A percentile compares a stretch with the other conserved stretches of the same genome.
Evolutionary conservation across 2,888 invertebrate genomes (phyloP).

Genomic region (Cheilosia variabilis): DNA sequence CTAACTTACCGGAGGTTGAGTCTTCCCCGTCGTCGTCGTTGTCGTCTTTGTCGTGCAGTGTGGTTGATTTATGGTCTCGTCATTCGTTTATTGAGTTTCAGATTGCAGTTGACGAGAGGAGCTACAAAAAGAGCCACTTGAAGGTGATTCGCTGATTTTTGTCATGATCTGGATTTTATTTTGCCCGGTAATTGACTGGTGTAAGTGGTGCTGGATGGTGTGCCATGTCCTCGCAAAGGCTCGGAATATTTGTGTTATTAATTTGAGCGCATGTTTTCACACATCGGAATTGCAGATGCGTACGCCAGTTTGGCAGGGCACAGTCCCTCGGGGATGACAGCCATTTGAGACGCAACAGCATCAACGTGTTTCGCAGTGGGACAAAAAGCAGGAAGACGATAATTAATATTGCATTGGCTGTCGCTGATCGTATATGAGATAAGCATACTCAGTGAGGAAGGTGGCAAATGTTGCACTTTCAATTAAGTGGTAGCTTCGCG

Average conservation of each 20-base stretch:
- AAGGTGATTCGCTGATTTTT: slow-evolving; percentile 63
- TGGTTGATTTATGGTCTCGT: slow-evolving; percentile 70
- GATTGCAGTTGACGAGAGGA: slow-evolving; percentile 14
- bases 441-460: slow-evolving; percentile 58
- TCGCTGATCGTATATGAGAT: slow-evolving; percentile 53
- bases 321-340: slow-evolving; percentile 47
- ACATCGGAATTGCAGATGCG: slow-evolving; percentile 70
- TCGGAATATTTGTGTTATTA: slow-evolving; percentile 73
- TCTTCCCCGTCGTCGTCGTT: background rate
- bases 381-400: slow-evolving; percentile 64
- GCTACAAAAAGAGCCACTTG: slow-evolving; percentile 16
- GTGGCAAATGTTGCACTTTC: slow-evolving; percentile 67
- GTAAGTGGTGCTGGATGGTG: slow-evolving; percentile 31
- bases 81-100: slow-evolving; percentile 64
- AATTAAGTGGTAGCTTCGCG: slow-evolving; percentile 61
- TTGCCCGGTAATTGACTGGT: slow-evolving; percentile 70
- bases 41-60: slow-evolving; percentile 22
- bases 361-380: slow-evolving; percentile 36
- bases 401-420: slow-evolving; percentile 68
- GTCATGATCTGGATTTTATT: slow-evolving; percentile 70
- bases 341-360: slow-evolving; percentile 1
- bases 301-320: slow-evolving; percentile 18
- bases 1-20: slow-evolving; percentile 46
- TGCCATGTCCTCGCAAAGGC: slow-evolving; percentile 11
- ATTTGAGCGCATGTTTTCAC: slow-evolving; percentile 75